Evolutionary conservation across 2,888 invertebrate species (phyloP), one percentile per base, ranked within the genome.

Genomic region (Oscheius sp.): DNA sequence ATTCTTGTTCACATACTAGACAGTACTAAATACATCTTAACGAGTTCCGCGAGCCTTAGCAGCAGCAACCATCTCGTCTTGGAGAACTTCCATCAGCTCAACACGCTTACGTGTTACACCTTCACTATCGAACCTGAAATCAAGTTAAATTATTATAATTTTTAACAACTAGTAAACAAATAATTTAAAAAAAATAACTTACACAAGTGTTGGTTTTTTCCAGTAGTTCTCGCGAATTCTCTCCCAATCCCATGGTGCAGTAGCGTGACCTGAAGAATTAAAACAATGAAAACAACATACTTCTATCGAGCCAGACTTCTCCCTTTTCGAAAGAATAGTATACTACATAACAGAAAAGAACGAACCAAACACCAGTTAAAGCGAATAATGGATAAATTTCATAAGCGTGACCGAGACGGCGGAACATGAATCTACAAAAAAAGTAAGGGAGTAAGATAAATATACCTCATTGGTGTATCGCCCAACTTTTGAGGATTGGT

Each of bases 221-320:
- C 78, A 79, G 68, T 82, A 82, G 67, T 75, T 77, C 32, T 77
- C 72, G 44, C 81, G 78, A 44, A 77, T 70, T 49, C 81, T 73
- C 38, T 72, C 73, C 82, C 82, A 82, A 69, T 83, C 82, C 82
- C 82, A 82, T 20, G 82, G 82, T 36, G 82, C 80, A 14, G 50
- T 73, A 20, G 63, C 49, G 49, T 80, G 71, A 49, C 70, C 73
- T 75, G 47, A 74, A 64, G 26, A 20, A 59, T 14, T 14, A 63
- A 73, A 70, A 77, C 81, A 82, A 64, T 71, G 72, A 80, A 59
- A 2, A 59, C 2, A 41, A 28, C 59, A 22, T 22, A 80, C 78
- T 77, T 74, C 83, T 65, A 72, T 83, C 83, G 28, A 83, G 71
- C 83, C 83, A 83, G 47, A 83, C 71, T 68, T 83, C 83, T 38